Evolutionary conservation across 2,888 invertebrate species (phyloP), one percentile per base, ranked within the genome.

Genomic region (Nineta flava): DNA sequence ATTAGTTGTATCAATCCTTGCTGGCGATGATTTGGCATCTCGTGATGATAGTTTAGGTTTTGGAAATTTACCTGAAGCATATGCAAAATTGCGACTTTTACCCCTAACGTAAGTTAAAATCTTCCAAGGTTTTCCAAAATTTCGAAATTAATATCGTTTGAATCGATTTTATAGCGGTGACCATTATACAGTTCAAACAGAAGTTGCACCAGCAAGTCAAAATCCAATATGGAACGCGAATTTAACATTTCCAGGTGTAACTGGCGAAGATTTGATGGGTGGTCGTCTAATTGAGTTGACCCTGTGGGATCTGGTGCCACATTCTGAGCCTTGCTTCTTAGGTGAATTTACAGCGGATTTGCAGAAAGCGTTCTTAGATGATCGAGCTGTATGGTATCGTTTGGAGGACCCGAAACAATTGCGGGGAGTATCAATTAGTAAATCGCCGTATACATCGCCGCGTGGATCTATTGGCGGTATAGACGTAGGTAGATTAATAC

Each of bases 181-280:
- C 61, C 82, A 82, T 55, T 79, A 79, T 50, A 80, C 83, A 5
- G 74, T 84, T 53, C 87, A 87, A 65, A 90, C 90, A 1, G 87
- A 84, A 62, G 83, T 90, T 13, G 87, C 90, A 1, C 87, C 87
- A 50, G 85, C 87, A 12, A 84, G 87, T 0, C 85, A 83, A 62
- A 87, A 86, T 64, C 92, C 93, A 2, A 85, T 90, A 49, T 93
- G 92, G 93, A 92, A 93, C 65, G 88, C 91, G 15, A 92, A 90
- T 16, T 72, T 92, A 31, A 84, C 83, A 51, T 90, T 92, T 63
- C 75, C 82, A 2, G 82, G 83, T 34, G 79, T 88, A 13, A 81
- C 82, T 34, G 85, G 82, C 1, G 87, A 88, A 55, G 77, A 83
- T 59, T 70, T 92, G 44, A 81, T 85, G 66, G 85, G 86, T 51